Base-by-base conservation (phyloP, 2,888 invertebrate species). In the Calameuta filiformis region DNA sequence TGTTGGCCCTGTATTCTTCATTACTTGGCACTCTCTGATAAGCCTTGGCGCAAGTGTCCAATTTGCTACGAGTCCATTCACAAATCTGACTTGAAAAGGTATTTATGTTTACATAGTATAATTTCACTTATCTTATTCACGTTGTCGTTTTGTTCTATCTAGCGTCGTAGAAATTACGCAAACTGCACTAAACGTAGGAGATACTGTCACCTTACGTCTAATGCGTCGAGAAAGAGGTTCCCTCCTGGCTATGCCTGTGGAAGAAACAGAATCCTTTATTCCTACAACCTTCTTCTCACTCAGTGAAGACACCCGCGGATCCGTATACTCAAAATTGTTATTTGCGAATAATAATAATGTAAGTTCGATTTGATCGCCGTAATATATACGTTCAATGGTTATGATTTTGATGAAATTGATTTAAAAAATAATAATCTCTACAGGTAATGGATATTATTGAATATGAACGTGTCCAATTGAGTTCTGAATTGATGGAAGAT, bases 1-100 rank as follows among this genome's bases (percentile, higher is more conserved):
- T 99, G 99, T 92, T 99, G 98, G 98, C 94, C 98, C 0, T 99
- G 99, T 89, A 95, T 98, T 85, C 93, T 99, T 75, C 98, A 98
- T 91, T 98, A 98, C 90, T 93, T 98, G 71, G 95, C 97, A 0
- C 93, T 98, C 3, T 96, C 96, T 76, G 98, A 98, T 86, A 95
- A 96, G 89, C 92, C 94, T 35, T 96, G 96, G 93, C 93, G 95
- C 56, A 96, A 96, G 88, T 99, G 99, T 91, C 99, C 99, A 0
- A 98, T 99, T 82, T 99, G 99, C 91, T 96, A 95, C 85, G 97
- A 97, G 87, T 94, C 95, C 1, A 93, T 99, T 76, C 94, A 96
- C 81, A 95, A 95, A 80, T 93, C 94, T 68, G 97, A 98, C 88
- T 94, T 99, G 84, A 98, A 97, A 93, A 95, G 97, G 95, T 96